Conservation (phyloP, 2,888 invertebrate genomes). For the Euplagia quadripunctaria region DNA sequence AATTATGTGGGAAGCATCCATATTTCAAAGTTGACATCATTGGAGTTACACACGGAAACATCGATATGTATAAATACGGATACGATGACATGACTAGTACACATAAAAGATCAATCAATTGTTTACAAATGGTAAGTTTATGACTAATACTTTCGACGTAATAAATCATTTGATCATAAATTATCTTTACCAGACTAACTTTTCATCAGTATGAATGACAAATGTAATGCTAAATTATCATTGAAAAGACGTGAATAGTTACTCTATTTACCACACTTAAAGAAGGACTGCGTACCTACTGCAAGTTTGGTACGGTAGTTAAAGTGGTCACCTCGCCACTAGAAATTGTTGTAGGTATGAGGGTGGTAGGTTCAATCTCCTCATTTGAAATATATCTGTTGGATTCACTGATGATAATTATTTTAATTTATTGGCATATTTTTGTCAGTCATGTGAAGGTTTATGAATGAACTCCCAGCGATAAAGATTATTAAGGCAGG, state of each 20-base stretch:
- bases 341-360: too few species aligned
- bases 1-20: slow-evolving; percentile 43
- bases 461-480: too few species aligned
- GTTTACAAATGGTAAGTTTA: slow-evolving; percentile 14
- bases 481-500: too few species aligned
- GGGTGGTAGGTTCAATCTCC: too few species aligned
- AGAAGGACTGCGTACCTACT: neutral
- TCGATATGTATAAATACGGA: slow-evolving; percentile 35
- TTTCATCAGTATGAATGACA: neutral
- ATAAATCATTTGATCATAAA: slow-evolving; percentile 11
- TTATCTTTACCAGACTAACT: neutral
- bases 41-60: slow-evolving; percentile 53
- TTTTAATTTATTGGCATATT: too few species aligned
- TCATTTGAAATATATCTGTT: too few species aligned
- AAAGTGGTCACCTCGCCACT: too few species aligned
- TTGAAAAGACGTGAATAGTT: neutral
- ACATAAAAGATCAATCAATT: slow-evolving; percentile 21
- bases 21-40: slow-evolving; percentile 53
- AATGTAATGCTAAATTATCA: too few species aligned
- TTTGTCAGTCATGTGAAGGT: too few species aligned
- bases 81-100: slow-evolving; percentile 36
- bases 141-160: slow-evolving; percentile 6
- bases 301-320: too few species aligned
- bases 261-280: neutral
- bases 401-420: too few species aligned